Percentiles rank a stretch among this genome's conserved stretches.
Evolutionary conservation across 2,113 vertebrate species (phyloP).

Genomic region (Cacatua alba): DNA sequence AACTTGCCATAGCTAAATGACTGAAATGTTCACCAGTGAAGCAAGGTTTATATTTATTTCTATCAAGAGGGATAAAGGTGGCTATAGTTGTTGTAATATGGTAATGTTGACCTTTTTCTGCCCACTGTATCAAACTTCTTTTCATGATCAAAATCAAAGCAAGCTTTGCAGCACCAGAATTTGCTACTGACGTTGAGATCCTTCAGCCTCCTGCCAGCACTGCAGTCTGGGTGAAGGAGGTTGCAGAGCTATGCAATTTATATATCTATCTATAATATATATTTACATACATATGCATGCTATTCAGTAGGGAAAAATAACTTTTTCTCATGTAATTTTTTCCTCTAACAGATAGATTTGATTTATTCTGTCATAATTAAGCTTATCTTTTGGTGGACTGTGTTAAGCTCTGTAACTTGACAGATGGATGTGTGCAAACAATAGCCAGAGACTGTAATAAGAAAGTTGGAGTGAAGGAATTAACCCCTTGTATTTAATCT

Average conservation of each 20-base stretch:
- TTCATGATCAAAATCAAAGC: background rate
- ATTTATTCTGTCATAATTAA: background rate
- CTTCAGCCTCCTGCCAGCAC: slow-evolving; percentile 6
- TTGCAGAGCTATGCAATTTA: background rate
- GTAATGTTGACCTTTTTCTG: slow-evolving; percentile 27
- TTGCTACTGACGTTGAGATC: background rate
- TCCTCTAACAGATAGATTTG: background rate
- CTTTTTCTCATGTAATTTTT: background rate
- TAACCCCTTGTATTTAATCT: background rate
- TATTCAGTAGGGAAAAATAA: background rate
- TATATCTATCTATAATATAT: background rate
- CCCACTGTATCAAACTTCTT: background rate
- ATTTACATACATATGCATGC: background rate
- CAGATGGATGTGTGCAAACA: background rate
- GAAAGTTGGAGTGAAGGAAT: background rate
- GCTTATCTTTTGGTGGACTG: background rate
- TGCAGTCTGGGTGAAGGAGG: slow-evolving; percentile 20
- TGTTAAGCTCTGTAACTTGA: background rate
- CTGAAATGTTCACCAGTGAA: background rate
- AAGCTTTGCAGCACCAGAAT: slow-evolving; percentile 10
- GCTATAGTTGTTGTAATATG: background rate
- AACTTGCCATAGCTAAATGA: background rate
- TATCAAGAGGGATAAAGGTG: background rate
- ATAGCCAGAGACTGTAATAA: background rate
- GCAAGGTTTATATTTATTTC: background rate